Evolutionary conservation across 2,888 invertebrate species (phyloP).

Genomic region (Sepioteuthis lessoniana): DNA sequence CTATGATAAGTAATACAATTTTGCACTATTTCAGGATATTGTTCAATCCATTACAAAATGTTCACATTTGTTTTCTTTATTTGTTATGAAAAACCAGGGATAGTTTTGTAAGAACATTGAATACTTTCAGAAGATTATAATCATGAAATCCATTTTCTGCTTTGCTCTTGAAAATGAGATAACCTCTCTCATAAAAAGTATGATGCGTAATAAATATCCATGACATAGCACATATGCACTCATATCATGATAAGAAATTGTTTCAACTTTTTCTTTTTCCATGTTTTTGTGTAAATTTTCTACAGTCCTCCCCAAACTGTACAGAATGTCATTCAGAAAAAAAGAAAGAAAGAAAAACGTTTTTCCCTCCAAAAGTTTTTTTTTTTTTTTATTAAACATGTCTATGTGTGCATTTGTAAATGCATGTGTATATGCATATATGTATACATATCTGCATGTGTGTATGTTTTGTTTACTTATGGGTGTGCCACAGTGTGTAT

Average conservation of each 20-base stretch:
- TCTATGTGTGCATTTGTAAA: neutral
- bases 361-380: neutral
- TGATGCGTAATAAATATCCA: neutral
- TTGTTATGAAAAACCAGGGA: slow-evolving; percentile 10
- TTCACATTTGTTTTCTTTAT: neutral
- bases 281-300: neutral
- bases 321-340: neutral
- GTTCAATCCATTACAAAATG: slow-evolving; percentile 17
- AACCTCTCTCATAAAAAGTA: neutral
- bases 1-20: neutral
- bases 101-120: neutral
- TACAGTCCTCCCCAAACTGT: neutral
- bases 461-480: neutral
- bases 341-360: neutral
- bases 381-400: neutral
- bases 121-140: neutral
- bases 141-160: neutral
- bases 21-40: neutral
- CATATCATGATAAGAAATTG: neutral
- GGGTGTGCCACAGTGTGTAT: no score
- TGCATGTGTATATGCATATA: neutral
- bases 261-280: neutral
- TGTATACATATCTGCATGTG: neutral
- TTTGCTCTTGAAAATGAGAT: neutral
- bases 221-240: neutral